These are phyloP conservation scores for Neopipo cinnamomea DNA, from an alignment of 2,113 vertebrate genomes.

Conservation along the genomic window DNA sequence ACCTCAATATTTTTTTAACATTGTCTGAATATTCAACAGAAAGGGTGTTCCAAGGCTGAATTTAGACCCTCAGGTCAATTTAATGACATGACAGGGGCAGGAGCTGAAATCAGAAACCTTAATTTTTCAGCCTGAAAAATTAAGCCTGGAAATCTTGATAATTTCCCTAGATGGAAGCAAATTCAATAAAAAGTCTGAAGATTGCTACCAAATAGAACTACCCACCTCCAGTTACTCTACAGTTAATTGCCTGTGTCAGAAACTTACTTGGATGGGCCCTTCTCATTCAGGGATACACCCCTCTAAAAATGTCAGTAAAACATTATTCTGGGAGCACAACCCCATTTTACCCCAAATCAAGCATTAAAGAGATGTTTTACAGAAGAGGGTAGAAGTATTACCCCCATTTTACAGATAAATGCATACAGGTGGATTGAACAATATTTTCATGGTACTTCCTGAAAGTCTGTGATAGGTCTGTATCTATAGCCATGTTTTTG, in stretches of 20 bases:
- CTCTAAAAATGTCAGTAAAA: not conserved
- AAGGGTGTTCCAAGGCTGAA: not conserved
- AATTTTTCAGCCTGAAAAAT: not conserved
- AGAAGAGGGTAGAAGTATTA: not conserved
- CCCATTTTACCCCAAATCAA: not conserved
- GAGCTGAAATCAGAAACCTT: not conserved
- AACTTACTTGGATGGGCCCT: not conserved
- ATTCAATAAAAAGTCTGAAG: not conserved
- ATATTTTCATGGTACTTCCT: not conserved
- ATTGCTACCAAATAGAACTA: not conserved
- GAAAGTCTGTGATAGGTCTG: not conserved
- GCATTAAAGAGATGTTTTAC: not conserved
- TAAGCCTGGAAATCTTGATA: not conserved
- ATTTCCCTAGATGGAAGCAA: not conserved
- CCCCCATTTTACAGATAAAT: not conserved
- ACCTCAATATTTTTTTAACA: fast-evolving
- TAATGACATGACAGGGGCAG: not conserved
- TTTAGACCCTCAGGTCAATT: not conserved
- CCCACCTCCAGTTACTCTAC: not conserved
- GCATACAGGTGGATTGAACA: not conserved
- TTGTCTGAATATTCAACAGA: not conserved
- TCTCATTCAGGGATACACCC: not conserved
- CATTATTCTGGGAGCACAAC: not conserved
- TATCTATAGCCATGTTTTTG: not conserved
- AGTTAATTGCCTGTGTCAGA: not conserved